A percentile compares a stretch with the other conserved stretches of the same genome.
These are phyloP conservation scores for Simalia tracyae DNA, from an alignment of 2,797 vertebrate species.

Conservation along the genomic window DNA sequence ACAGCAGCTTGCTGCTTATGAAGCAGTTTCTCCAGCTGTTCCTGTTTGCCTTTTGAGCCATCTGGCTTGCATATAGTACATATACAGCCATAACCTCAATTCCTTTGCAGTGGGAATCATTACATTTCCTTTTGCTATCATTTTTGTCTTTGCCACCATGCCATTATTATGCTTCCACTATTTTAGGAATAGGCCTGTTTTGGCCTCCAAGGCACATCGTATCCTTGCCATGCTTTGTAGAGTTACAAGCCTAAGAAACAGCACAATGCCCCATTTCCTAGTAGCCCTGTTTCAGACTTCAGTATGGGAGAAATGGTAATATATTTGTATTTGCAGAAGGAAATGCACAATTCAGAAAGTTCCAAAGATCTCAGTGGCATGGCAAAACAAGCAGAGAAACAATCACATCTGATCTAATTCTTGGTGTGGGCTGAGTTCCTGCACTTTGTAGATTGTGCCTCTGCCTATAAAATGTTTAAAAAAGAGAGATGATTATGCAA, in stretches of 20 bases:
- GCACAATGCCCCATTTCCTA: not conserved
- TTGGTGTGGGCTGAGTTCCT: no score
- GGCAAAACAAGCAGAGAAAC: not conserved
- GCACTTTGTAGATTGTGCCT: not conserved
- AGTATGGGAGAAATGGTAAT: not conserved
- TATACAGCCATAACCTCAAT: not conserved
- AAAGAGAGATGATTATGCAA: not conserved
- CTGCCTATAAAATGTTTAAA: not conserved
- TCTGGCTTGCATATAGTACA: not conserved
- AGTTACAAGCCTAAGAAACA: not conserved
- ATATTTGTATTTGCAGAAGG: not conserved
- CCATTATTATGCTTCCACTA: not conserved
- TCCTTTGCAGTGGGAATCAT: not conserved
- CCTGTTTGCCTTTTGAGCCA: constrained; percentile 3
- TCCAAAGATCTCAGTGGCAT: not conserved
- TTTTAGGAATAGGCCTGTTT: not conserved
- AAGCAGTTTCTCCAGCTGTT: constrained; percentile 20
- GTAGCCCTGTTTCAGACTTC: not conserved
- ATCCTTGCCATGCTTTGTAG: not conserved
- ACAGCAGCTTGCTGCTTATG: not conserved
- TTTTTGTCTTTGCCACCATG: not conserved
- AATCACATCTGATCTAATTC: not conserved
- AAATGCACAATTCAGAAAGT: not conserved
- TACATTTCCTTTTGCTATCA: not conserved
- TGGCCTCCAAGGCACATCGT: not conserved